phyloP scores from a whole-genome alignment of 1,140 invertebrate species.

The Cherax quadricarinatus region DNA sequence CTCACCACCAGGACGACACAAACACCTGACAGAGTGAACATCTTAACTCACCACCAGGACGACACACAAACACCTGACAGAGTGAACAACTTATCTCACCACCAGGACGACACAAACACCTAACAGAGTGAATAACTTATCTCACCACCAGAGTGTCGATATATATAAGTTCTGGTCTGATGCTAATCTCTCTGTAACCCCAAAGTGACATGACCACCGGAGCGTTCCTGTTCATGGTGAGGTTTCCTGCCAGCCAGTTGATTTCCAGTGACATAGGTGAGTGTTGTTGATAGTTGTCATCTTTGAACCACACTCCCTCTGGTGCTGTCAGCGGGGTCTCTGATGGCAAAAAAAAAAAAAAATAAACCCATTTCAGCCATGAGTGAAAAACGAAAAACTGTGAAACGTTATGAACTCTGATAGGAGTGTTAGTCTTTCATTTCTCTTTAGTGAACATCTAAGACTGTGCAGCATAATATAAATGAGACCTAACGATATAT shows the following conservation, averaged over 20 bases:
- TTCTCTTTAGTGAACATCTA: too few species aligned
- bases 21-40: too few species aligned
- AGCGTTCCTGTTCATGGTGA: conserved; percentile 87
- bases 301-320: conserved; percentile 89
- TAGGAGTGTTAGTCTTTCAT: too few species aligned
- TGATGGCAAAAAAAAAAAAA: conserved; percentile 75
- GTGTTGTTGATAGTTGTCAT: conserved; percentile 84
- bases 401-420: too few species aligned
- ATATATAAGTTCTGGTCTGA: conserved; percentile 82
- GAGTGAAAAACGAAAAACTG: too few species aligned
- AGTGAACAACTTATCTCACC: conserved; percentile 72
- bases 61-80: background rate
- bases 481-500: too few species aligned
- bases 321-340: conserved; percentile 91
- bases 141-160: conserved; percentile 80
- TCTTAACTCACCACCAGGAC: too few species aligned
- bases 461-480: too few species aligned
- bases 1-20: too few species aligned
- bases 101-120: conserved; percentile 75
- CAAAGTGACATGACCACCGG: conserved; percentile 88
- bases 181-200: conserved; percentile 91
- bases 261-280: conserved; percentile 85
- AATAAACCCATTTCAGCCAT: background rate
- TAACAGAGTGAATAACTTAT: too few species aligned
- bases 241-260: conserved; percentile 89